These are phyloP conservation scores for Zaprionus lineosus DNA, from an alignment of 2,888 invertebrate genomes.

Conservation along the genomic window DNA sequence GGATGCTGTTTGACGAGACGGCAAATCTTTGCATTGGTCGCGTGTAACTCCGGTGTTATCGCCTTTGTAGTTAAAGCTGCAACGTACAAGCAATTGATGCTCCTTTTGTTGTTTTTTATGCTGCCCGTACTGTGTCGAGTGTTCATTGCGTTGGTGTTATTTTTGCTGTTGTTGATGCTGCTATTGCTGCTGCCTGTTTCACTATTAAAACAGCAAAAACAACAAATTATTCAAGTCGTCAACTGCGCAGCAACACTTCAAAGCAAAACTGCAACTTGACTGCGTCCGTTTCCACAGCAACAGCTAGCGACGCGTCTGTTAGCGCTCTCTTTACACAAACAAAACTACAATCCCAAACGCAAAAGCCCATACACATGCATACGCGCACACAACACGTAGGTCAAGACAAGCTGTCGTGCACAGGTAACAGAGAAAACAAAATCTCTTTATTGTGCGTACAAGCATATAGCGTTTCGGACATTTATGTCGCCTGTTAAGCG, in stretches of 20 bases:
- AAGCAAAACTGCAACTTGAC: constrained; percentile 36
- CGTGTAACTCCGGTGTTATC: constrained; percentile 71
- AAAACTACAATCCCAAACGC: too few relatives aligned
- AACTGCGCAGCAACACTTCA: constrained; percentile 49
- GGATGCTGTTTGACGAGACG: constrained; percentile 75
- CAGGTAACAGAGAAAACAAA: constrained; percentile 46
- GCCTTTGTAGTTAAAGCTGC: constrained; percentile 47
- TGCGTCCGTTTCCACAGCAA: constrained; percentile 48
- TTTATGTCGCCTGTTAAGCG: constrained; percentile 44
- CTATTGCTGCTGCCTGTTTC: constrained; percentile 3
- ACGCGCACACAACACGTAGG: constrained; percentile 2
- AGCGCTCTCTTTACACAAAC: constrained; percentile 8
- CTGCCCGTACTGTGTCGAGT: constrained; percentile 51
- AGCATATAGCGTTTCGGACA: constrained; percentile 26
- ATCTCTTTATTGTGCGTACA: constrained; percentile 13
- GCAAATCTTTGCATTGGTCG: constrained; percentile 77
- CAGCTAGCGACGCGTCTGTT: constrained; percentile 41
- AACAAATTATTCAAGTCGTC: constrained; percentile 29
- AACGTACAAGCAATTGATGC: constrained; percentile 17
- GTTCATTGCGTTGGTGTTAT: constrained; percentile 30
- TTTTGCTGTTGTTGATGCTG: constrained; percentile 1
- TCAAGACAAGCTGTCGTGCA: constrained; percentile 30
- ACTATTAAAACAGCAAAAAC: constrained; percentile 15
- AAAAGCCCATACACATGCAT: neutral
- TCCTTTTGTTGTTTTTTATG: constrained; percentile 19